phyloP scores from a whole-genome alignment of 2,888 invertebrate species.

The Hydroisotoma schaefferi region DNA sequence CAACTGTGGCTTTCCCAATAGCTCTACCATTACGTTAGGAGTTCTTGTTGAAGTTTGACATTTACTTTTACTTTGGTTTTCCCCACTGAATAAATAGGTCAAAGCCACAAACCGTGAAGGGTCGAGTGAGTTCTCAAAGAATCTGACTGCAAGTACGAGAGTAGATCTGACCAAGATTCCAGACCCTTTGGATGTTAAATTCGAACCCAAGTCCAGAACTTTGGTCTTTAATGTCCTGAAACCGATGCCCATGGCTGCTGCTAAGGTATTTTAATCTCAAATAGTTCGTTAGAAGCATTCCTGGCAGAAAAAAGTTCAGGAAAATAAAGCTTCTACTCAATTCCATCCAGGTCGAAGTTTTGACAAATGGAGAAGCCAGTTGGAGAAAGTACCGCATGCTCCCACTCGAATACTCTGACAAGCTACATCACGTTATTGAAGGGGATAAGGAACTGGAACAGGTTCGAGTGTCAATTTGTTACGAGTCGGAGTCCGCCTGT shows the following conservation, averaged over 20 bases:
- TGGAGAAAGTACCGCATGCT: conserved; percentile 57
- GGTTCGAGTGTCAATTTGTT: conserved; percentile 75
- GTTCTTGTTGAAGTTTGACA: neutral
- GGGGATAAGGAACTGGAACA: conserved; percentile 55
- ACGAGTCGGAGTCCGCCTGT: conserved; percentile 76
- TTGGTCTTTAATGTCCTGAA: conserved; percentile 69
- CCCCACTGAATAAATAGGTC: too few species aligned
- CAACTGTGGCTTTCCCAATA: too few species aligned
- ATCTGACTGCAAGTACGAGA: conserved; percentile 73
- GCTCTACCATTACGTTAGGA: too few species aligned
- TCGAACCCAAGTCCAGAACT: conserved; percentile 71
- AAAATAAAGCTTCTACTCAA: too few species aligned
- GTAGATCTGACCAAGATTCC: conserved; percentile 71
- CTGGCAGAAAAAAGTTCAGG: too few species aligned
- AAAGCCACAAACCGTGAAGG: conserved; percentile 85
- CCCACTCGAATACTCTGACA: conserved; percentile 55
- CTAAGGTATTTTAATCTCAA: conserved; percentile 33
- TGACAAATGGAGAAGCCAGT: conserved; percentile 63
- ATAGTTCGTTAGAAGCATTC: too few species aligned
- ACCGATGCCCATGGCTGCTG: conserved; percentile 44
- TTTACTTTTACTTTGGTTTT: conserved; percentile 39
- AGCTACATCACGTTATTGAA: conserved; percentile 54
- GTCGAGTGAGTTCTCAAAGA: conserved; percentile 80
- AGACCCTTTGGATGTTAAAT: conserved; percentile 73
- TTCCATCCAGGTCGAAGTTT: conserved; percentile 47